Evolutionary conservation across 2,888 invertebrate genomes (phyloP).

Genomic region (Shargacucullia verbasci): DNA sequence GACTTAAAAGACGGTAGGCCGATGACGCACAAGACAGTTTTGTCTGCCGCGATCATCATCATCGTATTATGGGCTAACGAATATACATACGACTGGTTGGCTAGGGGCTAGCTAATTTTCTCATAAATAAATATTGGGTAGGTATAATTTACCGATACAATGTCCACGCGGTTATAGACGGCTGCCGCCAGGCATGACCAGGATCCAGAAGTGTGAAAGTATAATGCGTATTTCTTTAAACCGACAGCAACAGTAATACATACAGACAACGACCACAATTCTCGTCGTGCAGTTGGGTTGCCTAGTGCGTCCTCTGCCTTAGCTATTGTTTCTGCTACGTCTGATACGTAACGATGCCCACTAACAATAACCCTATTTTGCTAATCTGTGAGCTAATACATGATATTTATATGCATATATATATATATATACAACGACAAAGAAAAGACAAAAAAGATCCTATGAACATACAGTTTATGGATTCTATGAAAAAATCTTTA

Average conservation of each 20-base stretch:
- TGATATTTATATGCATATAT: conserved; percentile 30
- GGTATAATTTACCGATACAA: too few species aligned
- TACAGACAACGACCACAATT: neutral
- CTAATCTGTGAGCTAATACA: conserved; percentile 11
- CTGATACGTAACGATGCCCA: conserved; percentile 20
- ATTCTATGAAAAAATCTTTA: conserved; percentile 29
- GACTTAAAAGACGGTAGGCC: conserved; percentile 1
- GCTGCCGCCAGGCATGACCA: too few species aligned
- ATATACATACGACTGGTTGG: too few species aligned
- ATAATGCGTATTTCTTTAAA: too few species aligned
- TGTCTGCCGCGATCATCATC: neutral
- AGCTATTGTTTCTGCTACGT: neutral
- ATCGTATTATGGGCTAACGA: neutral
- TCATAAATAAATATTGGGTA: too few species aligned
- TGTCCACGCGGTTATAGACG: too few species aligned
- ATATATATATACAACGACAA: conserved; percentile 25
- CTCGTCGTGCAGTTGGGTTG: conserved; percentile 22
- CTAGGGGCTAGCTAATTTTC: too few species aligned
- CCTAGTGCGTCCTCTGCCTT: conserved; percentile 22
- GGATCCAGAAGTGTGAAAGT: too few species aligned
- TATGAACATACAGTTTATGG: conserved; percentile 42
- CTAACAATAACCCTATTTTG: neutral
- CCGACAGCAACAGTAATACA: too few species aligned
- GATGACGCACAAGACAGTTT: neutral
- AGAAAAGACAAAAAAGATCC: conserved; percentile 9